Percentiles rank a stretch among this genome's conserved stretches.
phyloP scores from a whole-genome alignment of 2,797 vertebrate species.

The Pelochelys cantorii region DNA sequence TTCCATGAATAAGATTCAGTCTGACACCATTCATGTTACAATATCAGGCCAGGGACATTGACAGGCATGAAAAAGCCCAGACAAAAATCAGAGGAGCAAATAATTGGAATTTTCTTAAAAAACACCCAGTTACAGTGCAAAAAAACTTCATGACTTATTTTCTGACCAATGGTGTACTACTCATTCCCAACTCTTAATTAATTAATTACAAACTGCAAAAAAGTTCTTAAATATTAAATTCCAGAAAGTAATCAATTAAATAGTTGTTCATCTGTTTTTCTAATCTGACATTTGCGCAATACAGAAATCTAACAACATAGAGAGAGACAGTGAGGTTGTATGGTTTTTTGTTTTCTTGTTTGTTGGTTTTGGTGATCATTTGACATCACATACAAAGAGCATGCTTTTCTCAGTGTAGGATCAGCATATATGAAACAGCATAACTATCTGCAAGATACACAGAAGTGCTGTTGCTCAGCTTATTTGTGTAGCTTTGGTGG shows the following conservation, averaged over 20 bases:
- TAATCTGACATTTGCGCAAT: neutral
- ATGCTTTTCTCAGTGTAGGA: neutral
- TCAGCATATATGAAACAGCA: neutral
- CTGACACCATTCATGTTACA: neutral
- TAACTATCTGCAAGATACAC: neutral
- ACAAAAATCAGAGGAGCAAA: neutral
- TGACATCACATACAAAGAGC: neutral
- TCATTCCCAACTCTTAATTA: neutral
- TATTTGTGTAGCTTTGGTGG: neutral
- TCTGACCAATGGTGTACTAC: neutral
- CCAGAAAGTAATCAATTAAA: neutral
- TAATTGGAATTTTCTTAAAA: neutral
- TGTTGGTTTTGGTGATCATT: neutral
- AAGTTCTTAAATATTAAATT: neutral
- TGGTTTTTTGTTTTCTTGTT: neutral
- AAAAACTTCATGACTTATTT: neutral
- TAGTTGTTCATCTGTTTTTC: neutral
- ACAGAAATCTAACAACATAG: neutral
- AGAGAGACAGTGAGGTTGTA: neutral
- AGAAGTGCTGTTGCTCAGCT: neutral
- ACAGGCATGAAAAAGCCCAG: neutral
- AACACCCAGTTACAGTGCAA: neutral
- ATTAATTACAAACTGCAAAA: neutral
- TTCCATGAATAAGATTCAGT: neutral
- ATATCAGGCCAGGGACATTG: neutral